Evolutionary conservation across 92 coral and sea anemone genomes (phyloP), one percentile per base, ranked within the genome.

Genomic region (Pocillopora grandis): DNA sequence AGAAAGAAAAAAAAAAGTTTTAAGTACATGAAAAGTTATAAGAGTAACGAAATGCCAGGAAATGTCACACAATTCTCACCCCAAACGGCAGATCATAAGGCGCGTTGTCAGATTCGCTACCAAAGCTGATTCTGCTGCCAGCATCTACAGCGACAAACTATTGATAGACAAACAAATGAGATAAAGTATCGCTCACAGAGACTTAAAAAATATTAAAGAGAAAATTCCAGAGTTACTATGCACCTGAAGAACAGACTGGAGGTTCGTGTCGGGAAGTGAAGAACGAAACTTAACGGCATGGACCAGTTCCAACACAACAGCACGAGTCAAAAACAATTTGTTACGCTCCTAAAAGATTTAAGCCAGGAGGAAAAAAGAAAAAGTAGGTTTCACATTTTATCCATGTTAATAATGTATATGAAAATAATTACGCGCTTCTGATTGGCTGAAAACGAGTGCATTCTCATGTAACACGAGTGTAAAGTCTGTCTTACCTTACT

Each of bases 111-210:
- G 95, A 93, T 59, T 96, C 98, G 5, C 95, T 95, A 74, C 98
- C 94, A 78, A 92, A 93, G n/a, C 91, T 91, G 60, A 90, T 90
- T 59, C 96, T 90, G 61, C 98, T 96, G 23, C 98, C 98, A 5
- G 98, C 98, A 72, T 96, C 98, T 17, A 94, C 92, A 65, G 98
- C 97, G 19, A 96, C 90, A 72, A 96, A 94, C 96, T 96, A 85
- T 9, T 78, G 67, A 18, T 7, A 74, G 78, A 69, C 69, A 36
- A 77, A 21, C 61, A 23, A 27, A 17, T 6, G 3, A 12, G 48
- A 19, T 17, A n/a, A 68, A 15, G 42, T 5, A 15, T 77, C 18
- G 0, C 58, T 56, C 8, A 42, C 8, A 42, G 52, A 42, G 52
- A 42, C 52, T 42, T 3, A 42, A 3, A 7, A 7, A 42, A 42